A percentile compares a stretch with the other conserved stretches of the same genome.
Evolutionary conservation across 1,140 invertebrate genomes (phyloP).

Genomic region (Pectinophora gossypiella): DNA sequence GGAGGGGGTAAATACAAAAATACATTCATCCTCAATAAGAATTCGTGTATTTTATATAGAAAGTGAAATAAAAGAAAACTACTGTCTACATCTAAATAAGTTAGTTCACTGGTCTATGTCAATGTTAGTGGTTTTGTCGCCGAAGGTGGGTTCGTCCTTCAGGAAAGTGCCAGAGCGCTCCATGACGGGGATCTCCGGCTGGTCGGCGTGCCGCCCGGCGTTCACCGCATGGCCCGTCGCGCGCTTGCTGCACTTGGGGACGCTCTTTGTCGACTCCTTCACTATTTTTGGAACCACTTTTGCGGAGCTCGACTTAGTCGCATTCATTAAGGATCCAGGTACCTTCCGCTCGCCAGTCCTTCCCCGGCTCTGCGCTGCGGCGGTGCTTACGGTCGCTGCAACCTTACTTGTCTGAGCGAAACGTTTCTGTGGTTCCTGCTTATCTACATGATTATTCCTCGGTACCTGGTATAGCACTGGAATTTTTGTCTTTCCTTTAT

Average conservation of each 20-base stretch:
- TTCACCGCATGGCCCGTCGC: background rate
- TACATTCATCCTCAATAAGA: too few species aligned
- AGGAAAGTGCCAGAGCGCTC: slow-evolving; percentile 82
- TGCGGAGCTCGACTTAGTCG: slow-evolving; percentile 59
- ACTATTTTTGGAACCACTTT: slow-evolving; percentile 49
- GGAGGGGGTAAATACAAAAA: too few species aligned
- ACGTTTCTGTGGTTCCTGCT: background rate
- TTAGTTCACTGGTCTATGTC: slow-evolving; percentile 29
- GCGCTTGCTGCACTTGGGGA: background rate
- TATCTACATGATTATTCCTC: slow-evolving; percentile 1
- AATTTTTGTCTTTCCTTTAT: slow-evolving; percentile 44
- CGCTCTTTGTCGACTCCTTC: slow-evolving; percentile 18
- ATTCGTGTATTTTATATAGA: too few species aligned
- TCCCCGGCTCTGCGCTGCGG: background rate
- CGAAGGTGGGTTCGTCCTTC: slow-evolving; percentile 79
- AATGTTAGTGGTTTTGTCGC: slow-evolving; percentile 36
- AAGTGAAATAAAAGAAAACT: too few species aligned
- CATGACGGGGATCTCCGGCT: slow-evolving; percentile 52
- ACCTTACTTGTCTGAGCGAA: background rate
- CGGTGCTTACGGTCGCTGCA: background rate
- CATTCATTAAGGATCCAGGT: slow-evolving; percentile 47
- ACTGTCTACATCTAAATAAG: too few species aligned
- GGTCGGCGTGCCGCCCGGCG: slow-evolving; percentile 13
- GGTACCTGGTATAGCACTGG: slow-evolving; percentile 32
- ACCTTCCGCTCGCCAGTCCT: slow-evolving; percentile 18